Evolutionary conservation across 1,140 invertebrate species (phyloP).

Genomic region (Xylocopa sonorina): DNA sequence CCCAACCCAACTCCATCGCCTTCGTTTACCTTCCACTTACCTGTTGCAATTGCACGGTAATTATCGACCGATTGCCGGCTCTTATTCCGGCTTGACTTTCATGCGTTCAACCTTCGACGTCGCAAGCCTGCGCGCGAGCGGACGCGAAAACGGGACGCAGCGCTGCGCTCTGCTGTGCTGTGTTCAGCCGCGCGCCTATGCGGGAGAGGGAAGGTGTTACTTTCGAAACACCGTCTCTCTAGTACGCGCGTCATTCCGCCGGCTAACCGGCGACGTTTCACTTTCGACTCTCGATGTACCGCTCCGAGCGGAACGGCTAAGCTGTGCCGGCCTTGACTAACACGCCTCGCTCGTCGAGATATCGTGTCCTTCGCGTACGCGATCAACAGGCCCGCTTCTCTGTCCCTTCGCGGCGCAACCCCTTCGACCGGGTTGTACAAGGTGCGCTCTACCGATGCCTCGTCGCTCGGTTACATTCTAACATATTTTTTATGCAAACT

Average conservation of each 20-base stretch:
- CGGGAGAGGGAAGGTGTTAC: slow-evolving; percentile 47
- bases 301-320: slow-evolving; percentile 62
- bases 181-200: no score
- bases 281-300: slow-evolving; percentile 69
- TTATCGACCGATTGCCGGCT: slow-evolving; percentile 41
- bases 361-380: slow-evolving; percentile 25
- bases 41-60: slow-evolving; percentile 48
- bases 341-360: slow-evolving; percentile 42
- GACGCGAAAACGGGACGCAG: slow-evolving; percentile 46
- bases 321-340: slow-evolving; percentile 64
- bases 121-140: slow-evolving; percentile 3
- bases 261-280: slow-evolving; percentile 61
- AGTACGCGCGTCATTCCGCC: slow-evolving; percentile 61
- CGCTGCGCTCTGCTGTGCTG: not conserved
- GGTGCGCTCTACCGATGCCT: not conserved
- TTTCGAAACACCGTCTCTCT: slow-evolving; percentile 64
- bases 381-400: not conserved
- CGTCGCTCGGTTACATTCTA: not conserved
- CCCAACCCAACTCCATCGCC: no score
- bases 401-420: slow-evolving; percentile 25
- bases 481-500: no score
- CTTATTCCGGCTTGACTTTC: slow-evolving; percentile 7
- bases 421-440: slow-evolving; percentile 11
- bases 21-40: slow-evolving; percentile 22
- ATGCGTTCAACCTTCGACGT: slow-evolving; percentile 30